Conservation (phyloP, 2,113 vertebrate species). For the Penelope pileata region DNA sequence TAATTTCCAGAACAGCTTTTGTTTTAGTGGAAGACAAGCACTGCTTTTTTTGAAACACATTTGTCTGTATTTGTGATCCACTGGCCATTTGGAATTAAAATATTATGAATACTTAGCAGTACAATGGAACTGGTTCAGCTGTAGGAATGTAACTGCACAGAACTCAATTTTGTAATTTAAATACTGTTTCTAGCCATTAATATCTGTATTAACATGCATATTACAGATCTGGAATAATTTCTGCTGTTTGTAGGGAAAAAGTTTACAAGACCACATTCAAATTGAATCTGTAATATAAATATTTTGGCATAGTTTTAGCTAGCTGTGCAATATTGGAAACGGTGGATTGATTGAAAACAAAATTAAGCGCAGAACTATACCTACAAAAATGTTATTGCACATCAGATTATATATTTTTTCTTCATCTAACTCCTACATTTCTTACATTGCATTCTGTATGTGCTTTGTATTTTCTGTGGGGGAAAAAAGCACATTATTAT, state of each 20-base stretch:
- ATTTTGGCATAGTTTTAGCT: neutral
- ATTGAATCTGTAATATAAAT: neutral
- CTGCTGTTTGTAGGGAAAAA: neutral
- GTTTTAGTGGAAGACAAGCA: neutral
- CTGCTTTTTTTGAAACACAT: neutral
- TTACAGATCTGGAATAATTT: neutral
- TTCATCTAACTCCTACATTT: neutral
- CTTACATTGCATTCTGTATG: neutral
- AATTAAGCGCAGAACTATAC: neutral
- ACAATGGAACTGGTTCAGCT: neutral
- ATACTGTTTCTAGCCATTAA: neutral
- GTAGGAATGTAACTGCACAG: neutral
- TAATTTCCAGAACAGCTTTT: neutral
- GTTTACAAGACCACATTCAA: neutral
- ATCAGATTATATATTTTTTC: neutral
- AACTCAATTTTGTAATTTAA: neutral
- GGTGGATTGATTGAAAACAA: neutral
- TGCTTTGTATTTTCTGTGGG: neutral
- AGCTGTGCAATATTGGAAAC: neutral
- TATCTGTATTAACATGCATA: neutral
- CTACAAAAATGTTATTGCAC: neutral
- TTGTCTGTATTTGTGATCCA: neutral
- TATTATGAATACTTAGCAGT: neutral
- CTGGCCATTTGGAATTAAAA: neutral
- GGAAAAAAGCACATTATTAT: accelerated